Evolutionary conservation across 2,888 invertebrate species (phyloP).

Genomic region (Drosophila ustulata): DNA sequence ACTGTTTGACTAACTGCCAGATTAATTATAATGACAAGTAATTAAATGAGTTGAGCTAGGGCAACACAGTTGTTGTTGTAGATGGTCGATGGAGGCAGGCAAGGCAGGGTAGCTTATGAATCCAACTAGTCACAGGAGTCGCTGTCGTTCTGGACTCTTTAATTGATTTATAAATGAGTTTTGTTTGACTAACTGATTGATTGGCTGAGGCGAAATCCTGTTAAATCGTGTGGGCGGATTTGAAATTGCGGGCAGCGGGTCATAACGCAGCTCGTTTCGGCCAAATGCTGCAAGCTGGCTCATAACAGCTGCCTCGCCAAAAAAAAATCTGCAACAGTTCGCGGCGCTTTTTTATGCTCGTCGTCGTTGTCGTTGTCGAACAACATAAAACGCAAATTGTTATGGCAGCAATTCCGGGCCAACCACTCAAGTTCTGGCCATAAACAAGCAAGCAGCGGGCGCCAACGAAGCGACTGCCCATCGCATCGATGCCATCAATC

Average conservation of each 20-base stretch:
- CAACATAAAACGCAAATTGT: slow-evolving; percentile 70
- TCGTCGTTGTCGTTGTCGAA: slow-evolving; percentile 1
- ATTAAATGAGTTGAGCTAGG: slow-evolving; percentile 9
- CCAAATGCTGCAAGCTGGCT: slow-evolving; percentile 47
- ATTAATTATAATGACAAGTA: slow-evolving; percentile 13
- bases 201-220: slow-evolving; percentile 8
- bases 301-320: slow-evolving; percentile 30
- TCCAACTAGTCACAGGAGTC: neutral
- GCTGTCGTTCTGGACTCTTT: neutral
- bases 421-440: slow-evolving; percentile 49
- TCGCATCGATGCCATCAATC: slow-evolving; percentile 61
- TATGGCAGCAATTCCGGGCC: slow-evolving; percentile 40
- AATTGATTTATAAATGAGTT: slow-evolving; percentile 37
- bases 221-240: neutral
- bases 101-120: neutral
- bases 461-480: slow-evolving; percentile 16
- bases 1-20: neutral
- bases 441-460: slow-evolving; percentile 44
- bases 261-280: slow-evolving; percentile 54
- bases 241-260: slow-evolving; percentile 7
- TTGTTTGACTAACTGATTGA: slow-evolving; percentile 30
- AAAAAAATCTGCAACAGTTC: slow-evolving; percentile 48
- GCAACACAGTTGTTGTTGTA: neutral
- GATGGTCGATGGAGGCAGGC: neutral
- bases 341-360: neutral